Conservation (phyloP, 2,797 vertebrate species). For the Perodicticus potto region DNA sequence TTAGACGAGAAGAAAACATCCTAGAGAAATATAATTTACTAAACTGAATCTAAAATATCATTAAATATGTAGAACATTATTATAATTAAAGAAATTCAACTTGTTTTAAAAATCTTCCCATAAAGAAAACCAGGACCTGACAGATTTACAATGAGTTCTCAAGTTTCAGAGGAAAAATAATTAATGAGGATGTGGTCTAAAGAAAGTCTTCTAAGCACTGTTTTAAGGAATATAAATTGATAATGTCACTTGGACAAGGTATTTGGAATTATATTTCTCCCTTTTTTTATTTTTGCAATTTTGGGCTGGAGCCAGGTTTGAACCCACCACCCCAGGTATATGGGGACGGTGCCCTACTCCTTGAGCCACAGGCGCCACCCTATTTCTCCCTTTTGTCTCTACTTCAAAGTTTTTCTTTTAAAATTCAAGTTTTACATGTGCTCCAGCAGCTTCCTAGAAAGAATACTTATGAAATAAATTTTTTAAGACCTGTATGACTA, state of each 20-base stretch:
- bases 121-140: neutral
- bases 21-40: neutral
- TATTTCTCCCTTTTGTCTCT: neutral
- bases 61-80: neutral
- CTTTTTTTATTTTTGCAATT: too few species aligned
- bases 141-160: neutral
- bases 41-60: neutral
- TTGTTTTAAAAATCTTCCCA: neutral
- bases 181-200: neutral
- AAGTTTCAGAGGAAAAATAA: neutral
- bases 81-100: conserved; percentile 9
- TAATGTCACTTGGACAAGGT: neutral
- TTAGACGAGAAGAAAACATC: neutral
- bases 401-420: neutral
- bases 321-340: too few species aligned
- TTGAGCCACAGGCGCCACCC: too few species aligned
- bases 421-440: neutral
- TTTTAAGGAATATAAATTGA: neutral
- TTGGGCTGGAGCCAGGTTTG: too few species aligned
- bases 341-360: too few species aligned
- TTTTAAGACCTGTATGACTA: neutral
- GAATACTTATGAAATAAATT: neutral
- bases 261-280: neutral
- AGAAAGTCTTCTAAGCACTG: neutral
- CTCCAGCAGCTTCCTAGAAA: neutral